A percentile compares a stretch with the other conserved stretches of the same genome.
These are phyloP conservation scores for Heliconius eleuchia DNA, from an alignment of 1,140 invertebrate species.

Conservation along the genomic window DNA sequence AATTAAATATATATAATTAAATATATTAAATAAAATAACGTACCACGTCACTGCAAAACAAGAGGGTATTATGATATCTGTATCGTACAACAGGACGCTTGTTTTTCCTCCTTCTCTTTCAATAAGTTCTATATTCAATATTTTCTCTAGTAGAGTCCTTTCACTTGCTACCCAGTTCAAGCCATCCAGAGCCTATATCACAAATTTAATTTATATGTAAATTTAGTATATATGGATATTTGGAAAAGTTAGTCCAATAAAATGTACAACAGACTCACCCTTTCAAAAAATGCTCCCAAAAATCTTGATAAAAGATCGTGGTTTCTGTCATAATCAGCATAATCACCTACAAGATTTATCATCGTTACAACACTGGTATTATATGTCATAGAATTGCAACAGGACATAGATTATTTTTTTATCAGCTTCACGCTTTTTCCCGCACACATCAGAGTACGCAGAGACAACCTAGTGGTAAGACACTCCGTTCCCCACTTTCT, in stretches of 20 bases:
- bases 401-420: too few species aligned
- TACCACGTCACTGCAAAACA: conserved; percentile 68
- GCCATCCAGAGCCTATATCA: conserved; percentile 64
- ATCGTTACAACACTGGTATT: neutral
- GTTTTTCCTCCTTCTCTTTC: conserved; percentile 63
- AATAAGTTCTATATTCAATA: conserved; percentile 60
- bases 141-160: conserved; percentile 55
- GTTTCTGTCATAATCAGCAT: conserved; percentile 28
- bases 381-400: too few species aligned
- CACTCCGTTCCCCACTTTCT: too few species aligned
- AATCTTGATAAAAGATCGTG: conserved; percentile 57
- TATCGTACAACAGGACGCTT: conserved; percentile 63
- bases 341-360: neutral
- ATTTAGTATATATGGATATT: too few species aligned
- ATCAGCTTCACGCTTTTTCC: too few species aligned
- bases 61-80: conserved; percentile 54
- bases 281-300: conserved; percentile 71
- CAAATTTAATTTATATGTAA: neutral
- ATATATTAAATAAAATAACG: neutral
- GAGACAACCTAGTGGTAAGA: too few species aligned
- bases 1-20: too few species aligned
- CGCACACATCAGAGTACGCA: too few species aligned
- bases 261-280: conserved; percentile 45
- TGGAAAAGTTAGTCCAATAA: neutral
- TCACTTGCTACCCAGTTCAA: conserved; percentile 72